Evolutionary conservation across 2,113 vertebrate species (phyloP), one percentile per base, ranked within the genome.

Genomic region (Panthera uncia): DNA sequence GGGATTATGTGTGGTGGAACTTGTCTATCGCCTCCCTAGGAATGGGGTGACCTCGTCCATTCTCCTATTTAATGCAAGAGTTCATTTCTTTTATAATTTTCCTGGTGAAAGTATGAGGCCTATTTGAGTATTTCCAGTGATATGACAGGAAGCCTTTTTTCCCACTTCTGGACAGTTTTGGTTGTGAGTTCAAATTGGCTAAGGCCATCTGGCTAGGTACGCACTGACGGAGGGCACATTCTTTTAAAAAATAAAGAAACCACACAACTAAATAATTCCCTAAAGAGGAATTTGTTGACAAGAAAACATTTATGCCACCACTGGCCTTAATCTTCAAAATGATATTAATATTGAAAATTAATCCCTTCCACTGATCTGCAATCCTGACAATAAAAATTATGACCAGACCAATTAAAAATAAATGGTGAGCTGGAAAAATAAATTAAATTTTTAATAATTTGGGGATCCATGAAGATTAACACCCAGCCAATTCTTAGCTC

Each of bases 261-360:
- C 45, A 87, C 0, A 23, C 86, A 85, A 68, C 18, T 92, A 96
- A 93, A 18, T 93, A 95, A 98, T 86, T 85, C n/a, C n/a, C 45
- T 82, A 89, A 84, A 90, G 48, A 94, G 61, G 11, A 82, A 94
- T 91, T 71, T 89, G 48, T 81, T 19, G 52, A 71, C 38, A 48
- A 92, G 78, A 96, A 96, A 96, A 87, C 38, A 96, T 79, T 52
- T 33, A 57, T 21, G 50, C 2, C 10, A 88, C 12, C 79, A 3
- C 38, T 92, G 55, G 15, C 78, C 5, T 76, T 97, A 48, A 29
- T 31, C 74, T 82, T 78, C 86, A 79, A 48, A 31, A 78, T 76
- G 74, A 29, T 31, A 78, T 31, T 48, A 78, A 84, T 74, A 96
- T 5, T 93, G 38, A 96, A 97, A 95, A 97, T 50, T 89, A 93